Evolutionary conservation across 2,797 vertebrate species (phyloP).

Genomic region (Zenarchopterus dispar): DNA sequence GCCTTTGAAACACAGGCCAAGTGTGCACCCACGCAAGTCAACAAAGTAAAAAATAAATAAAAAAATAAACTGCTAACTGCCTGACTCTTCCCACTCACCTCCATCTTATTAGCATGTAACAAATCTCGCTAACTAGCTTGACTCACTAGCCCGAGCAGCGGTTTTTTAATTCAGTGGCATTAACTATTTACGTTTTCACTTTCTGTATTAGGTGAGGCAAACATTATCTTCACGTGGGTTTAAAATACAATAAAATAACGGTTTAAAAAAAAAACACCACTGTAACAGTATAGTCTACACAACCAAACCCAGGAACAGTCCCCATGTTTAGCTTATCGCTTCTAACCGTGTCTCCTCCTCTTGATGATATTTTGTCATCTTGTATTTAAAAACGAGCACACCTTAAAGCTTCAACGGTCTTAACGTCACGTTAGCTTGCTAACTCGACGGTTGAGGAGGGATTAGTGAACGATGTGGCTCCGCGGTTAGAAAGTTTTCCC

Average conservation of each 20-base stretch:
- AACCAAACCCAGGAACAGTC: neutral
- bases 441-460: conserved; percentile 27
- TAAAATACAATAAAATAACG: neutral
- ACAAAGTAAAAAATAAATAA: conserved; percentile 23
- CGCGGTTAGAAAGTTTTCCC: conserved; percentile 38
- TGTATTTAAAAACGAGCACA: conserved; percentile 62
- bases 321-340: no score
- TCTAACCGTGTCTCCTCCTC: conserved; percentile 3
- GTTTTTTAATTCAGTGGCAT: conserved; percentile 55
- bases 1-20: neutral
- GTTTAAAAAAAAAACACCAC: neutral
- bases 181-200: conserved; percentile 18
- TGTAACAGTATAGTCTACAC: neutral
- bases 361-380: conserved; percentile 31
- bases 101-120: conserved; percentile 38
- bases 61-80: conserved; percentile 3
- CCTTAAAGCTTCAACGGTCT: conserved; percentile 33
- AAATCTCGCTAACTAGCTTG: conserved; percentile 55
- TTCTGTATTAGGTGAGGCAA: conserved; percentile 16
- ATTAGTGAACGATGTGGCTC: conserved; percentile 7
- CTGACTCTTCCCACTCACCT: neutral
- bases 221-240: conserved; percentile 45
- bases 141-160: conserved; percentile 38
- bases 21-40: neutral
- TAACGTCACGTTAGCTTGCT: conserved; percentile 56